Evolutionary conservation across 2,797 vertebrate species (phyloP).

Genomic region (Trachurus trachurus): DNA sequence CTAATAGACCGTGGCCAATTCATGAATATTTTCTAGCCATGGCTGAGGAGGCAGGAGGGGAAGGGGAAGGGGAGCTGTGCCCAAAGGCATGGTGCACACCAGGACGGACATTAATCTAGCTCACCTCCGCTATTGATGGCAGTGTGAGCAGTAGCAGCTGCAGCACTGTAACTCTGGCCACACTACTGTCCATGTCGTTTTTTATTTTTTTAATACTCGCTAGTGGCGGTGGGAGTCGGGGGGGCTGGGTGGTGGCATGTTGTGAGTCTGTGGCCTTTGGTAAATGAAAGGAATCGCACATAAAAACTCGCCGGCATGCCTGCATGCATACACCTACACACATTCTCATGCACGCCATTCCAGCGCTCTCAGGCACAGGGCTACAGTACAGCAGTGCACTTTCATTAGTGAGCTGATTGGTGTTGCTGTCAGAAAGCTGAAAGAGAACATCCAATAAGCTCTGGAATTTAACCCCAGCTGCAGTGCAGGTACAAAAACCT

Average conservation of each 20-base stretch:
- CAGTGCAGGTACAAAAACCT: constrained; percentile 36
- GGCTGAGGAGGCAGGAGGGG: constrained; percentile 51
- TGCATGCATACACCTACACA: not conserved
- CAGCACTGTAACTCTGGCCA: constrained; percentile 19
- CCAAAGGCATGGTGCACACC: constrained; percentile 56
- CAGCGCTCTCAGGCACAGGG: not conserved
- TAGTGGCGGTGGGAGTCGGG: no score
- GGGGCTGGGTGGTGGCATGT: not conserved
- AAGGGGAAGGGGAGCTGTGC: constrained; percentile 50
- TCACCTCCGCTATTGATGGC: constrained; percentile 51
- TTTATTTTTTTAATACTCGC: not conserved
- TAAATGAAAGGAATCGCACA: constrained; percentile 6
- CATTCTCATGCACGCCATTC: constrained; percentile 3
- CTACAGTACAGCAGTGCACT: constrained; percentile 23
- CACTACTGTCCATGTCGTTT: constrained; percentile 2
- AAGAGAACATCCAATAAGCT: constrained; percentile 37
- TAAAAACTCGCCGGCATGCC: no score
- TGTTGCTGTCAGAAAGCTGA: constrained; percentile 46
- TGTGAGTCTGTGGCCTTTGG: not conserved
- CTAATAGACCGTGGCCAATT: constrained; percentile 83
- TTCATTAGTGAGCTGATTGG: constrained; percentile 57
- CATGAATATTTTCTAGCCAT: constrained; percentile 83
- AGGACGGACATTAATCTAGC: constrained; percentile 72
- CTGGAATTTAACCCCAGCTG: constrained; percentile 24
- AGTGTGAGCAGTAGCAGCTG: constrained; percentile 19